Conservation (phyloP, 2,797 vertebrate species). For the Danio albolineatus region DNA sequence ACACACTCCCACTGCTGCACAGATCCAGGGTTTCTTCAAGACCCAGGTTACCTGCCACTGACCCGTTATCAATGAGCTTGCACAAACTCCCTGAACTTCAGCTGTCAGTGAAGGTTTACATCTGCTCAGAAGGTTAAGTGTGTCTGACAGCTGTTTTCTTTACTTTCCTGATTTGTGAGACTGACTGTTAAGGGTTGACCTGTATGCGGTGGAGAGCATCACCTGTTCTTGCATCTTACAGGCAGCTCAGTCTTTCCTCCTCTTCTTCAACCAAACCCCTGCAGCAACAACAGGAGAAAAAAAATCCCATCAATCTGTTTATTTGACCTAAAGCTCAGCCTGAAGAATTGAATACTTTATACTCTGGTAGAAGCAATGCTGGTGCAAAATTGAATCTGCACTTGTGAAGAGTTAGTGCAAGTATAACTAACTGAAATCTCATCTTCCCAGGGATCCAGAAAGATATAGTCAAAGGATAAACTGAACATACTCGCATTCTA, state of each 20-base stretch:
- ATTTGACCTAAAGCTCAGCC: constrained; percentile 10
- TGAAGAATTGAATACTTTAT: neutral
- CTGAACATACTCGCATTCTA: too few relatives aligned
- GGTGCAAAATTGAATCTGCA: constrained; percentile 10
- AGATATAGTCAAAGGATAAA: too few relatives aligned
- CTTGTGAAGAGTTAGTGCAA: neutral
- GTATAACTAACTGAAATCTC: neutral
- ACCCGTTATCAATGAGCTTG: constrained; percentile 73
- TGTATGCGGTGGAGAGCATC: constrained; percentile 38
- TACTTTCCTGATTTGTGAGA: constrained; percentile 55
- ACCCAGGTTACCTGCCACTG: constrained; percentile 71
- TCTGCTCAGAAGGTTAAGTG: constrained; percentile 63
- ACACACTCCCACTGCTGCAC: constrained; percentile 49
- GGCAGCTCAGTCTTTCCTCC: constrained; percentile 71
- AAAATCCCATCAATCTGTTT: constrained; percentile 15
- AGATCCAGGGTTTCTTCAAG: constrained; percentile 66
- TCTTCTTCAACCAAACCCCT: constrained; percentile 81
- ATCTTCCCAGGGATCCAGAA: too few relatives aligned
- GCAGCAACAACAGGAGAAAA: constrained; percentile 17
- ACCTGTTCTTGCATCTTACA: constrained; percentile 61
- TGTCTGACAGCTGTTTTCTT: constrained; percentile 44
- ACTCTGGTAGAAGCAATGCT: neutral
- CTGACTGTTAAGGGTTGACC: constrained; percentile 47
- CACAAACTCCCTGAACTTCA: constrained; percentile 70
- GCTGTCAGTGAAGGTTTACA: constrained; percentile 73